A percentile compares a stretch with the other conserved stretches of the same genome.
These are phyloP conservation scores for Heteromyza rotundicornis DNA, from an alignment of 2,888 invertebrate species.

Conservation along the genomic window DNA sequence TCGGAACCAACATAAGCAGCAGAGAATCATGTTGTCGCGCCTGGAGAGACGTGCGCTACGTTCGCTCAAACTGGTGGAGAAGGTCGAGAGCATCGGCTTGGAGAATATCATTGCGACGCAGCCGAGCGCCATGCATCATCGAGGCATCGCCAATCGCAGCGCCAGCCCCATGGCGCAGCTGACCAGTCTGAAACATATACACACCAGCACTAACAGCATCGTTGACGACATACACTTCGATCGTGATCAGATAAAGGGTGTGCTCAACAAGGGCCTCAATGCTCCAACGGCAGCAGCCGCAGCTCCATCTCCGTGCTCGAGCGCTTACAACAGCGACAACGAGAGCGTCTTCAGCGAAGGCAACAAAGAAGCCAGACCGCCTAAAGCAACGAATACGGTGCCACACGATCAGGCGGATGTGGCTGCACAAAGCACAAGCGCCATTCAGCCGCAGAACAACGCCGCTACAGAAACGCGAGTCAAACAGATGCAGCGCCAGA, in stretches of 20 bases:
- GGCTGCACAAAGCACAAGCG: slow-evolving; percentile 10
- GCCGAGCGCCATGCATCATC: slow-evolving; percentile 67
- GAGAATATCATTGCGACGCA: slow-evolving; percentile 72
- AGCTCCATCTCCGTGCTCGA: slow-evolving; percentile 30
- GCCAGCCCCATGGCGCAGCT: slow-evolving; percentile 80
- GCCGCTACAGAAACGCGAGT: slow-evolving; percentile 54
- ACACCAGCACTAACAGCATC: slow-evolving; percentile 58
- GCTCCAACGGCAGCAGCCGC: slow-evolving; percentile 35
- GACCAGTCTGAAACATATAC: slow-evolving; percentile 71
- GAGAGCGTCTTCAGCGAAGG: slow-evolving; percentile 4
- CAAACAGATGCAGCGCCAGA: slow-evolving; percentile 66
- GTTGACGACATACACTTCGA: slow-evolving; percentile 61
- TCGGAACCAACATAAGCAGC: slow-evolving; percentile 53
- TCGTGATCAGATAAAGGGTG: slow-evolving; percentile 62
- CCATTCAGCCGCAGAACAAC: slow-evolving; percentile 1
- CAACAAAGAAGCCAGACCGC: too few species aligned
- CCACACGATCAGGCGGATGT: neutral
- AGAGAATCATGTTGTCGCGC: slow-evolving; percentile 58
- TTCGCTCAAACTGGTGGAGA: slow-evolving; percentile 69
- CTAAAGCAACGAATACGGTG: neutral
- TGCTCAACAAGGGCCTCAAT: slow-evolving; percentile 53
- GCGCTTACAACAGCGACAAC: slow-evolving; percentile 42
- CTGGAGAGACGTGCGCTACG: slow-evolving; percentile 62
- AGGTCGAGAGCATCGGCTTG: slow-evolving; percentile 73
- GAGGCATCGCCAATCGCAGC: slow-evolving; percentile 66